Conservation (phyloP, 2,888 invertebrate species). For the Dasysyrphus albostriatus region DNA sequence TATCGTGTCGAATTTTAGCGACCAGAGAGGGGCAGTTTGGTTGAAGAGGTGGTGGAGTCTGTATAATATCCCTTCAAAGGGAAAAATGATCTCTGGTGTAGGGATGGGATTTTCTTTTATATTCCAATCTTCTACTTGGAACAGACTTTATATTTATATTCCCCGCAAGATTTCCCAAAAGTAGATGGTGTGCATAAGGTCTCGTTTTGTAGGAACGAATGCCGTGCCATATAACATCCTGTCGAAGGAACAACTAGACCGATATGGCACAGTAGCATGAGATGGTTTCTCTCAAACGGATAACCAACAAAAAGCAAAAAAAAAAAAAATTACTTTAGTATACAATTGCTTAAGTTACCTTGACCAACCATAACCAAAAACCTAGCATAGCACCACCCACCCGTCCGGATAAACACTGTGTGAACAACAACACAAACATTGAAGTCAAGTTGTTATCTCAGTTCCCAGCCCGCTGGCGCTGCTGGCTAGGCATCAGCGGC, state of each 20-base stretch:
- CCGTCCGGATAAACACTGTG: conserved; percentile 21
- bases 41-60: background rate
- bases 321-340: conserved; percentile 10
- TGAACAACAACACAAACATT: conserved; percentile 44
- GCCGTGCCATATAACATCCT: conserved; percentile 9
- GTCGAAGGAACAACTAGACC: conserved; percentile 10
- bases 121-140: conserved; percentile 50
- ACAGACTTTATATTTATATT: conserved; percentile 59
- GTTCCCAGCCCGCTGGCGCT: background rate
- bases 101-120: conserved; percentile 55
- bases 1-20: conserved; percentile 45
- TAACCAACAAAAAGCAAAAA: background rate
- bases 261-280: conserved; percentile 2
- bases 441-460: conserved; percentile 34
- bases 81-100: conserved; percentile 65
- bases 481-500: background rate
- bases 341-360: conserved; percentile 45
- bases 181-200: conserved; percentile 39
- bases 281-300: conserved; percentile 54
- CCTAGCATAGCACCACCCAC: no score
- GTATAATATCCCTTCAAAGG: conserved; percentile 63
- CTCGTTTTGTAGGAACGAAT: background rate
- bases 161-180: conserved; percentile 59
- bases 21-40: background rate
- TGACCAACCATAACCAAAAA: background rate